Conservation (phyloP, 2,888 invertebrate species). For the Cryptophagus acutangulus region DNA sequence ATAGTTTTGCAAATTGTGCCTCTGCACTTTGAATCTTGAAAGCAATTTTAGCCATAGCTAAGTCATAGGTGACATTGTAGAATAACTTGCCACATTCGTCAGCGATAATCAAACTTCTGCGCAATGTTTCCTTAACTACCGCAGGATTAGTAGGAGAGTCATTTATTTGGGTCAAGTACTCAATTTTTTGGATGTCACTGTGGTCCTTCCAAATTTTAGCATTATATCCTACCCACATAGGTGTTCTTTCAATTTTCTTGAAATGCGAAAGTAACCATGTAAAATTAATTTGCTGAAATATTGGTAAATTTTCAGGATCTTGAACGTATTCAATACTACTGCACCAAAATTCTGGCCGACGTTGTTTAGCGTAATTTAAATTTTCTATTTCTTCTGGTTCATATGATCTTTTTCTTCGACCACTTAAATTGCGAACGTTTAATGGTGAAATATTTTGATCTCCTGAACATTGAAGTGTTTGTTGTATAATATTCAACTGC, state of each 20-base stretch:
- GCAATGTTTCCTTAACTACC: slow-evolving; percentile 24
- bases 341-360: slow-evolving; percentile 19
- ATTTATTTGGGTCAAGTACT: slow-evolving; percentile 33
- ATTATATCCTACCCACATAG: slow-evolving; percentile 33
- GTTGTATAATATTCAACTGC: slow-evolving; percentile 20
- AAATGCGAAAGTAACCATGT: slow-evolving; percentile 17
- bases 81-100: slow-evolving; percentile 16
- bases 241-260: slow-evolving; percentile 11
- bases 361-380: slow-evolving; percentile 16
- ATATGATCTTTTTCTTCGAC: slow-evolving; percentile 24
- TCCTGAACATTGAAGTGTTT: slow-evolving; percentile 11
- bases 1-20: slow-evolving; percentile 31
- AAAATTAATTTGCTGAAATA: slow-evolving; percentile 13
- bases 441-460: slow-evolving; percentile 8
- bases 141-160: slow-evolving; percentile 29
- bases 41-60: slow-evolving; percentile 32
- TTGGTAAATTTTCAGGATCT: slow-evolving; percentile 10
- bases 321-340: slow-evolving; percentile 13
- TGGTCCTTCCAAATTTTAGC: slow-evolving; percentile 21
- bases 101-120: slow-evolving; percentile 21
- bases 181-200: slow-evolving; percentile 23
- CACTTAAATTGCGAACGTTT: slow-evolving; percentile 19
- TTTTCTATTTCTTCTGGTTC: slow-evolving; percentile 18
- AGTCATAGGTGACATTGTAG: slow-evolving; percentile 29
- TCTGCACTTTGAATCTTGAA: slow-evolving; percentile 24